Conservation (phyloP, 2,113 vertebrate species). For the Polyodon spathula region DNA sequence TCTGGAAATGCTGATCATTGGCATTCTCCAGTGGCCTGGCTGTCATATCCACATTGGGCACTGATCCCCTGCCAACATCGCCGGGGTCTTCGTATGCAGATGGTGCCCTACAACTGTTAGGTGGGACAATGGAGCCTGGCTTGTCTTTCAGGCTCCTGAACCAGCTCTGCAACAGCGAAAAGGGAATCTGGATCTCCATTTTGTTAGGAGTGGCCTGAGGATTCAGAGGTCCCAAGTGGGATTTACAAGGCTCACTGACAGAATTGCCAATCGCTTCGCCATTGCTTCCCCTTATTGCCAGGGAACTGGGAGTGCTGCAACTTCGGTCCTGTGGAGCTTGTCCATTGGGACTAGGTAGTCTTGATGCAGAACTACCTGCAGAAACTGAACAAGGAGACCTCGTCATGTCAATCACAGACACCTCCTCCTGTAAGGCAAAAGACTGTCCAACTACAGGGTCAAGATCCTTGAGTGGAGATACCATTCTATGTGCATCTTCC, state of each 20-base stretch:
- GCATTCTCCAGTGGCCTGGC: constrained; percentile 4
- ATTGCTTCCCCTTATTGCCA: neutral
- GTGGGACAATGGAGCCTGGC: constrained; percentile 13
- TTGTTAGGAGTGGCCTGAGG: constrained; percentile 25
- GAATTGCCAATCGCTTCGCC: constrained; percentile 18
- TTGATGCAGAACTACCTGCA: neutral
- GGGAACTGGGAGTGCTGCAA: neutral
- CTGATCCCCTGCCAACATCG: neutral
- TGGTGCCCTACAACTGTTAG: neutral
- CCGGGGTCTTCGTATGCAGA: neutral
- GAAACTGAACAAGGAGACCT: constrained; percentile 16
- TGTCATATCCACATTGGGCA: neutral
- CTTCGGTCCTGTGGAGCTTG: too few relatives aligned
- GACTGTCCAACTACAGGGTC: neutral
- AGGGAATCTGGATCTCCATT: constrained; percentile 58
- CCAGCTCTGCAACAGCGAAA: constrained; percentile 44
- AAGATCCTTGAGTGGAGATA: neutral
- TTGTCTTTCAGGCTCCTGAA: constrained; percentile 30
- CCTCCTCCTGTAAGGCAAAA: constrained; percentile 4
- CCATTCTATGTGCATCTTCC: constrained; percentile 21
- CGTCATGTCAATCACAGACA: constrained; percentile 12
- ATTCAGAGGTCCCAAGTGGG: neutral
- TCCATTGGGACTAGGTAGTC: neutral
- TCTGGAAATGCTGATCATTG: constrained; percentile 18
- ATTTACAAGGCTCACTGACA: constrained; percentile 9